These are phyloP conservation scores for Synanthedon formicaeformis DNA, from an alignment of 2,888 invertebrate genomes.

Conservation along the genomic window DNA sequence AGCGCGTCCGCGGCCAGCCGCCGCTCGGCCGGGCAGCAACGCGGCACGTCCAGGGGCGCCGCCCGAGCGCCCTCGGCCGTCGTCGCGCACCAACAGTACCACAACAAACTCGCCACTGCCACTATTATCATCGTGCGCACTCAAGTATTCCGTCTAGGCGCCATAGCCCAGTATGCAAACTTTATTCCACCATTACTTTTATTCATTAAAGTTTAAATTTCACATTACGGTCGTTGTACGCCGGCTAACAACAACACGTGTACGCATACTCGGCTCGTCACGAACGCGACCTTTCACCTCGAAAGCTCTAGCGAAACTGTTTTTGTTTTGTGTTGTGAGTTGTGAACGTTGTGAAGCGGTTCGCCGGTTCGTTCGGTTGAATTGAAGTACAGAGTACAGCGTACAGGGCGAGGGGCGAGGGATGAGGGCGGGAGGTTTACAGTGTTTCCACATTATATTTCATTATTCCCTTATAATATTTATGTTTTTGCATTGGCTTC, in stretches of 20 bases:
- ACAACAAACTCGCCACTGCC: constrained; percentile 13
- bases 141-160: constrained; percentile 21
- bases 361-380: constrained; percentile 7
- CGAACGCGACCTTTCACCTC: constrained; percentile 25
- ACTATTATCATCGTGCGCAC: constrained; percentile 15
- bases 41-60: constrained; percentile 42
- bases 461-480: no score
- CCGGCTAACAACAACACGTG: constrained; percentile 30
- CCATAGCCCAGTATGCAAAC: background rate
- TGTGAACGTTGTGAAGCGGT: constrained; percentile 1
- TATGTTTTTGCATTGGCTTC: no score
- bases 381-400: constrained; percentile 1
- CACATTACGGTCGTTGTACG: constrained; percentile 9
- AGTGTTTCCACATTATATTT: no score
- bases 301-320: constrained; percentile 11
- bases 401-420: constrained; percentile 39
- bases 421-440: constrained; percentile 53
- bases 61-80: constrained; percentile 19
- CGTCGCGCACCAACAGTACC: constrained; percentile 5
- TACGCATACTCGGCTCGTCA: constrained; percentile 2
- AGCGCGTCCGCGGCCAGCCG: constrained; percentile 37
- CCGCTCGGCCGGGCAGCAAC: constrained; percentile 69
- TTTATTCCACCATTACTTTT: background rate
- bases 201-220: constrained; percentile 3
- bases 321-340: no score